phyloP scores from a whole-genome alignment of 2,888 invertebrate genomes.

The Tupiocoris notatus region DNA sequence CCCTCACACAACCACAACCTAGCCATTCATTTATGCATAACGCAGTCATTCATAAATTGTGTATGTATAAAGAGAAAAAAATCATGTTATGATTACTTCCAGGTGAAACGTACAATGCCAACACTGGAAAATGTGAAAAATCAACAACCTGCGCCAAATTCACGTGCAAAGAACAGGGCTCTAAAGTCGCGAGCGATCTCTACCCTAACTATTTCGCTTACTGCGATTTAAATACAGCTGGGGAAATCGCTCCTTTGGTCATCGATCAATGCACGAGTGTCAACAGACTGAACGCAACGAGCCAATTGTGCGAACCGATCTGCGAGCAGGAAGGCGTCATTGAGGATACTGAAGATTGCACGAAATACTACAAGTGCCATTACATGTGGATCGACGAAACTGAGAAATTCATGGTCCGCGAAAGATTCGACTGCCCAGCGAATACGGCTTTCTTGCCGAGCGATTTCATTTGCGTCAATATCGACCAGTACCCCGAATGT shows the following conservation, averaged over 20 bases:
- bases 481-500: not conserved
- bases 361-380: constrained; percentile 25
- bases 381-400: not conserved
- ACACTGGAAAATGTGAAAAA: not conserved
- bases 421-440: not conserved
- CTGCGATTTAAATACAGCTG: not conserved
- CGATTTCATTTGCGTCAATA: not conserved
- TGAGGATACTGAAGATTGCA: constrained; percentile 17
- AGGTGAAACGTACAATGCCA: not conserved
- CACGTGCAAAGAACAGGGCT: not conserved
- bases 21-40: no score
- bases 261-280: constrained; percentile 18
- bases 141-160: not conserved
- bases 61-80: no score
- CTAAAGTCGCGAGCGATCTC: constrained; percentile 1
- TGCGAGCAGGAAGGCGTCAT: constrained; percentile 26
- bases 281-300: not conserved
- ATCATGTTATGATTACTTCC: no score
- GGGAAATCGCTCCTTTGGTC: not conserved
- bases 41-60: no score
- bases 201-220: constrained; percentile 12
- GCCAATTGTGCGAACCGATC: constrained; percentile 23
- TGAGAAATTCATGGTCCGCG: not conserved
- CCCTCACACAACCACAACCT: no score
- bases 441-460: not conserved